Evolutionary conservation across 2,888 invertebrate species (phyloP), one percentile per base, ranked within the genome.

Genomic region (Tortricodes alternella): DNA sequence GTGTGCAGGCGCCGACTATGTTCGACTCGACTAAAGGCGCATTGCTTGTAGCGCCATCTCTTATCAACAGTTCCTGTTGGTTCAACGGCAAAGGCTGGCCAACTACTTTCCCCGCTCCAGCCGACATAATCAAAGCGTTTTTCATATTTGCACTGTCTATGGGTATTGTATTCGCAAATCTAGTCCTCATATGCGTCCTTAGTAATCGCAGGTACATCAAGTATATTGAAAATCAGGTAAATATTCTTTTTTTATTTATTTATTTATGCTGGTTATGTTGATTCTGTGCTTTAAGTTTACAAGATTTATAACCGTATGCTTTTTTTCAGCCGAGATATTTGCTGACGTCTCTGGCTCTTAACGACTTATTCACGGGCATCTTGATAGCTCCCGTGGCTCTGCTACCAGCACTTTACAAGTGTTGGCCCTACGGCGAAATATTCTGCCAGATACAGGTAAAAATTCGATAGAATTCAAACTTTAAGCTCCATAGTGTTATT

Each of bases 341-440:
- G 67, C 92, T 97, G 76, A 97, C 97, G 56, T 97, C 96, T 57
- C 88, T 97, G 78, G 96, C 97, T 24, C 92, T 96, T 71, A 97
- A 96, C 91, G 96, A 97, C 83, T 92, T 97, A 63, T 96, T 96
- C 71, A 96, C 96, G 79, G 97, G 97, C 39, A 92, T 96, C 67
- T 92, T 97, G 74, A 96, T 97, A 73, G 96, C 96, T 48, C 96
- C 96, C 19, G 96, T 96, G 73, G 96, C 96, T 57, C 93, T 97
- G 61, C 90, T 96, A 67, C 96, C 97, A 18, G 95, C 96, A 32
- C 90, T 97, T 63, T 94, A 96, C 76, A 95, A 95, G 82, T 97
- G 97, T 81, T 97, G 97, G 96, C 97, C 97, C 27, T 97, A 96
- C 88, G 96, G 96, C 52, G 96, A 96, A 87, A 94, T 96, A 74